These are phyloP conservation scores for Tinamus major DNA, from an alignment of 2,797 vertebrate species.

Conservation along the genomic window DNA sequence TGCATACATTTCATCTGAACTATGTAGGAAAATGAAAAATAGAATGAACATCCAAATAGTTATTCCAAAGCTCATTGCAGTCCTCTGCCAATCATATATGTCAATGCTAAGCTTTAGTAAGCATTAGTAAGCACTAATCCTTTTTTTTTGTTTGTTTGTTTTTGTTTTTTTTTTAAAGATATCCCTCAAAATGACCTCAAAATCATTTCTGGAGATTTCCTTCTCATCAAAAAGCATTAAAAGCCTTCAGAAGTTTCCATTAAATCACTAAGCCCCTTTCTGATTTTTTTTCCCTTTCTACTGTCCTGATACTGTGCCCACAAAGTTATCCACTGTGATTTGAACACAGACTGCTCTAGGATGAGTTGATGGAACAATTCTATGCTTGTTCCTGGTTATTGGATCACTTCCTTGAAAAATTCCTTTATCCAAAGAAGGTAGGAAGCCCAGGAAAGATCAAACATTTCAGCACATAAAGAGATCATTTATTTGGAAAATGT, in stretches of 20 bases:
- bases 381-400: background rate
- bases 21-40: no score
- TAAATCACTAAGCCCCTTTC: background rate
- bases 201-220: rapidly evolving
- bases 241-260: background rate
- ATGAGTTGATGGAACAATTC: background rate
- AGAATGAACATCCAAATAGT: no score
- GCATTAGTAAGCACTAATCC: rapidly evolving
- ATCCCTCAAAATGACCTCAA: background rate
- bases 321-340: background rate
- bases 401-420: background rate
- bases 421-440: background rate
- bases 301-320: background rate
- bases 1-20: no score
- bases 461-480: background rate
- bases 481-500: background rate
- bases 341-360: background rate
- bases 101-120: no score
- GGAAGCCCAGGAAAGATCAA: background rate
- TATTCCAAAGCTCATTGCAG: no score
- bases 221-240: background rate
- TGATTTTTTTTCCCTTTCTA: background rate
- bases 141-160: background rate
- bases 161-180: background rate
- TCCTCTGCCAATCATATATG: no score